Conservation (phyloP, 2,797 vertebrate genomes). For the Vultur gryphus region DNA sequence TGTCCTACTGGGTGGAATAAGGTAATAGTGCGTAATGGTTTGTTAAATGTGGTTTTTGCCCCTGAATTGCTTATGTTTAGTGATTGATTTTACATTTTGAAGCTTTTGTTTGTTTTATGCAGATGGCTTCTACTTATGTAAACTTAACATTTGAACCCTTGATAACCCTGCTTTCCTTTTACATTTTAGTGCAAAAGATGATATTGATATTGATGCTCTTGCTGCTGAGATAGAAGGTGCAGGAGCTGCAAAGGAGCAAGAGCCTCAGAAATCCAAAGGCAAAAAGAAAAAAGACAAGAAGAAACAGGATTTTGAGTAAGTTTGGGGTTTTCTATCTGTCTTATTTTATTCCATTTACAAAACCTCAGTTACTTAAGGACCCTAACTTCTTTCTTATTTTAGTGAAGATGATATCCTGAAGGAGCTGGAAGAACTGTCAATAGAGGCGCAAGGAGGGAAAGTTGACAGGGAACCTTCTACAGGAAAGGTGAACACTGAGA, state of each 20-base stretch:
- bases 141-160: background rate
- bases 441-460: conserved; percentile 86
- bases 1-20: background rate
- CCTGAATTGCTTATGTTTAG: background rate
- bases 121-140: background rate
- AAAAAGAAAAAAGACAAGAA: conserved; percentile 88
- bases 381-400: conserved; percentile 54
- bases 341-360: background rate
- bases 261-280: conserved; percentile 83
- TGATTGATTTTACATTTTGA: background rate
- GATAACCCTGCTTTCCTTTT: background rate
- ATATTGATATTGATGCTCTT: conserved; percentile 87
- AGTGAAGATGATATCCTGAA: conserved; percentile 97
- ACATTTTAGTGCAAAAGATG: conserved; percentile 83
- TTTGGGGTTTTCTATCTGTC: rapidly evolving
- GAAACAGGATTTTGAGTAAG: conserved; percentile 86
- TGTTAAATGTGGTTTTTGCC: background rate
- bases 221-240: conserved; percentile 92
- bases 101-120: background rate
- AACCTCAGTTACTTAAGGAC: background rate
- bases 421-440: conserved; percentile 90
- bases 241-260: conserved; percentile 85
- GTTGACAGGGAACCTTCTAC: conserved; percentile 72
- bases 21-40: background rate
- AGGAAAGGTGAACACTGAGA: conserved; percentile 69